Conservation (phyloP, 2,113 vertebrate species). For the Bostrychus sinensis region DNA sequence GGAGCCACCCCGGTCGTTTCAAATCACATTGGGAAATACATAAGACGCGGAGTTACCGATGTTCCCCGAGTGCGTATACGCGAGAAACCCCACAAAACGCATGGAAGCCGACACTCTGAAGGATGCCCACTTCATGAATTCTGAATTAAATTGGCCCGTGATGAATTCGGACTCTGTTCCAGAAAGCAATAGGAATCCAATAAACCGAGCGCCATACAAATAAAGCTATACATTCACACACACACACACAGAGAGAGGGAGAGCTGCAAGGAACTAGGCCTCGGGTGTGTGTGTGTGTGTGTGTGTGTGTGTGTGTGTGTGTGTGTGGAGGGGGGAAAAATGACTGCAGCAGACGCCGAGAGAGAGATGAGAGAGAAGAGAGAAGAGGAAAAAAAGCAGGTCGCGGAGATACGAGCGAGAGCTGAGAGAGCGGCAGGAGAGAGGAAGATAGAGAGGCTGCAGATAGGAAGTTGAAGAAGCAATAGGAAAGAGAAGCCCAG, state of each 20-base stretch:
- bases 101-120: constrained; percentile 71
- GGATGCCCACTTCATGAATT: constrained; percentile 79
- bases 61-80: constrained; percentile 39
- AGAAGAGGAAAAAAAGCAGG: background rate
- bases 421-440: constrained; percentile 35
- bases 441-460: constrained; percentile 4
- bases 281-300: constrained; percentile 24
- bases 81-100: constrained; percentile 56
- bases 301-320: background rate
- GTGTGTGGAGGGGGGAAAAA: constrained; percentile 65
- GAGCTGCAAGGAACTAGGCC: constrained; percentile 56
- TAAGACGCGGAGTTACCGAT: constrained; percentile 64
- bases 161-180: constrained; percentile 80
- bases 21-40: constrained; percentile 72
- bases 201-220: constrained; percentile 76
- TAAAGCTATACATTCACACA: constrained; percentile 79
- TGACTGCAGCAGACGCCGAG: constrained; percentile 70
- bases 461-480: constrained; percentile 11
- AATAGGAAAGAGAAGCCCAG: constrained; percentile 5
- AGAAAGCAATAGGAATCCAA: constrained; percentile 80
- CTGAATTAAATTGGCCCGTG: constrained; percentile 82
- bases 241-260: no score
- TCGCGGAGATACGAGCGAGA: background rate
- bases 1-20: constrained; percentile 61
- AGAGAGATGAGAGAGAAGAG: constrained; percentile 51